Conservation (phyloP, 2,888 invertebrate genomes). For the Ommatoiulus sabulosus region DNA sequence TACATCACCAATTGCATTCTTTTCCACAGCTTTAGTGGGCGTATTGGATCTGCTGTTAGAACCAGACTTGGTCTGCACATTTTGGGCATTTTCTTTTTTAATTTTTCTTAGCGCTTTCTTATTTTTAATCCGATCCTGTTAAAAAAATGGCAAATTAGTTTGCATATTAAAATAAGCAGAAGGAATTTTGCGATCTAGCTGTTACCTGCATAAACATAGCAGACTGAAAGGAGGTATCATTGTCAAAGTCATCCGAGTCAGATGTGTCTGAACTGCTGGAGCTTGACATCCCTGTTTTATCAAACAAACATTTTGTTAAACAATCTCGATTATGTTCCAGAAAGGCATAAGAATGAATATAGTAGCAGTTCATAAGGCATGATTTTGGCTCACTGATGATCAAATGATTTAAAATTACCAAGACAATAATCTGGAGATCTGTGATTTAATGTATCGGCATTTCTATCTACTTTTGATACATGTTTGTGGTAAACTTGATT, state of each 20-base stretch:
- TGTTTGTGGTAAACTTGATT: no score
- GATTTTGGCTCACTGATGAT: no score
- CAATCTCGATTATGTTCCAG: no score
- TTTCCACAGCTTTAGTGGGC: constrained; percentile 46
- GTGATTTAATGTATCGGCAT: no score
- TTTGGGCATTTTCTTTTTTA: constrained; percentile 39
- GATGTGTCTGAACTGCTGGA: constrained; percentile 79
- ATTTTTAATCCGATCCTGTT: constrained; percentile 4
- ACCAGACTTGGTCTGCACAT: neutral
- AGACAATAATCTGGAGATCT: no score
- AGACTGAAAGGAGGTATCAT: constrained; percentile 64
- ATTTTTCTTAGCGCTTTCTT: constrained; percentile 42
- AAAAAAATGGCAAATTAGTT: neutral
- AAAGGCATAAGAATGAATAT: no score
- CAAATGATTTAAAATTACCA: no score
- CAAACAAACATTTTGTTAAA: constrained; percentile 51
- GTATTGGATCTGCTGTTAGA: constrained; percentile 49
- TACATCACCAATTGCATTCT: neutral
- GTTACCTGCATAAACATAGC: constrained; percentile 68
- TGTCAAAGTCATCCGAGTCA: constrained; percentile 71
- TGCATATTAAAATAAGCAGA: neutral
- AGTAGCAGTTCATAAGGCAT: no score
- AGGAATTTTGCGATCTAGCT: neutral
- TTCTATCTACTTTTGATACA: no score
- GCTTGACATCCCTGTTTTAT: constrained; percentile 75